A percentile compares a stretch with the other conserved stretches of the same genome.
Conservation (phyloP, 1,140 invertebrate species). For the Phocides pigmalion region DNA sequence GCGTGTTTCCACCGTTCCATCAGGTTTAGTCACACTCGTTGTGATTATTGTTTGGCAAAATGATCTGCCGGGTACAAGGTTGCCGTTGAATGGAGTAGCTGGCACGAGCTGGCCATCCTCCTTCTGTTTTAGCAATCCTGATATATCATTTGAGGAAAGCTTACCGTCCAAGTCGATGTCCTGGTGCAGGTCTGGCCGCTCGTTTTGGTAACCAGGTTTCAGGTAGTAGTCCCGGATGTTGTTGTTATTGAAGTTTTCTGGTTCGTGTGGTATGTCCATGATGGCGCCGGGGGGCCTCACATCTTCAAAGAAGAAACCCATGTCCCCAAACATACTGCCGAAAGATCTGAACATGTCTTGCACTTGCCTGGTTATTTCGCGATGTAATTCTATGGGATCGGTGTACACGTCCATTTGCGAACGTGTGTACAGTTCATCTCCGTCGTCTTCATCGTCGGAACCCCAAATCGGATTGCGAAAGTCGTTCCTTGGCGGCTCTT, state of each 20-base stretch:
- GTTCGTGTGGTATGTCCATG: constrained; percentile 45
- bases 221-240: constrained; percentile 71
- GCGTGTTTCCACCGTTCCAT: constrained; percentile 68
- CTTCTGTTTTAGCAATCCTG: constrained; percentile 65
- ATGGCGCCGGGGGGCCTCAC: constrained; percentile 44
- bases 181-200: constrained; percentile 45
- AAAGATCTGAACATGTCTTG: constrained; percentile 70
- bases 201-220: constrained; percentile 68
- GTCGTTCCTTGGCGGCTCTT: constrained; percentile 67
- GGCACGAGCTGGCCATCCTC: constrained; percentile 43
- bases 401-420: constrained; percentile 53
- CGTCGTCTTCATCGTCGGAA: constrained; percentile 73
- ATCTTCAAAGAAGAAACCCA: constrained; percentile 64
- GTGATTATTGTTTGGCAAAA: constrained; percentile 77
- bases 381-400: constrained; percentile 58
- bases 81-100: constrained; percentile 56
- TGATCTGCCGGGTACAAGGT: constrained; percentile 57
- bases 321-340: constrained; percentile 68
- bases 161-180: constrained; percentile 72
- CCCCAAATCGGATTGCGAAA: constrained; percentile 78
- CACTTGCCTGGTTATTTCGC: constrained; percentile 64
- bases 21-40: constrained; percentile 71
- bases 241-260: constrained; percentile 52
- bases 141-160: constrained; percentile 72
- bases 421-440: constrained; percentile 66